Evolutionary conservation across 2,113 vertebrate species (phyloP), one percentile per base, ranked within the genome.

Genomic region (zebrafish (Danio rerio)): DNA sequence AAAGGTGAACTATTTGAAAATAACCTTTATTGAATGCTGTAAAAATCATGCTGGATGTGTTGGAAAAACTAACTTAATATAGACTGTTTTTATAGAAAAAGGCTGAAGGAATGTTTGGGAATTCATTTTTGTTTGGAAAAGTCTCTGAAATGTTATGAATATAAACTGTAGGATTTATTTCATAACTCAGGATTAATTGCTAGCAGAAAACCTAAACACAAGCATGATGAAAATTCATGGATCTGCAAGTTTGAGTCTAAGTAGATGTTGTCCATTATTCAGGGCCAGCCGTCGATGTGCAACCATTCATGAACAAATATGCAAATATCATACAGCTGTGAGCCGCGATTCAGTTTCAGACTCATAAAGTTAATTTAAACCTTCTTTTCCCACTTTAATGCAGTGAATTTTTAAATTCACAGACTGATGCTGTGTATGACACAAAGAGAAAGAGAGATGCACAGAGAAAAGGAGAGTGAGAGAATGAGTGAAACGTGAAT

Each of bases 401-500:
- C 15, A 62, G 0, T 0, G 4, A 63, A 18, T 61, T 9, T 5
- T 16, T 13, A 50, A 70, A 11, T 9, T 53, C 7, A 52, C 31
- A 1, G 31, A 31, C 58, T 59, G 58, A 59, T 13, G 58, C 12
- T 59, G 58, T 59, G 2, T 3, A 52, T 52, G 49, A 52, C 49
- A 52, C 49, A 52, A 52, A 52, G 68, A 47, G 56, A 21, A 65
- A 13, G 56, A 62, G 55, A 68, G 63, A 73, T 59, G 21, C 20
- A 56, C 56, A 53, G 47, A 72, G 65, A 77, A 62, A 77, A 18
- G 18, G 74, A 58, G 52, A 74, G 18, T 56, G 52, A 77, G 81
- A 75, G 59, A 75, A 82, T 77, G 86, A 86, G 81, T 75, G 78
- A 50, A 87, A 81, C 82, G 69, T 61, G 86, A 73, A 81, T 81